A percentile compares a stretch with the other conserved stretches of the same genome.
These are phyloP conservation scores for Phataginus tetradactyla DNA, from an alignment of 2,797 vertebrate species.

Conservation along the genomic window DNA sequence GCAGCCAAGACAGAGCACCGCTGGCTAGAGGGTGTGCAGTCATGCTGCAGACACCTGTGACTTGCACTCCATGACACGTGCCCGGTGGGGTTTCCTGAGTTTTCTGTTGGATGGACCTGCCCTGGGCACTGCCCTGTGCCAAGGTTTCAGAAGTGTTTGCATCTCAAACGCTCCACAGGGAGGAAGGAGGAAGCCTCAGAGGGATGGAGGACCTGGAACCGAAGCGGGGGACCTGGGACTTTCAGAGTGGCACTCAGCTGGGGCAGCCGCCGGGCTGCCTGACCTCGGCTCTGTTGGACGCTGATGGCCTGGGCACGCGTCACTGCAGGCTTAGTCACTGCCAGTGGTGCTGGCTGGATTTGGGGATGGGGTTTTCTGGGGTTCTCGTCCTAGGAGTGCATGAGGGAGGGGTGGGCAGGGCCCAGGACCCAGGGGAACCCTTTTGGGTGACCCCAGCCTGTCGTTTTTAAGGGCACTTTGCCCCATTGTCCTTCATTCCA, in stretches of 20 bases:
- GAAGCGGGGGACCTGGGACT: background rate
- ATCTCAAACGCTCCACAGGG: background rate
- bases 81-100: accelerated
- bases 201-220: background rate
- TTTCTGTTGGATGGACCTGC: background rate
- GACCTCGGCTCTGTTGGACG: background rate
- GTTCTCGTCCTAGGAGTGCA: background rate
- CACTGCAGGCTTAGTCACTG: background rate
- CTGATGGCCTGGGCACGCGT: background rate
- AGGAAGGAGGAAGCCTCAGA: background rate
- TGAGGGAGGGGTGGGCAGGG: accelerated
- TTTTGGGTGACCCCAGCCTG: background rate
- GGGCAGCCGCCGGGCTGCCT: accelerated
- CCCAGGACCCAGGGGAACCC: background rate
- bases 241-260: background rate
- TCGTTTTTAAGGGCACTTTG: background rate
- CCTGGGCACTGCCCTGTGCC: accelerated
- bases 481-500: background rate
- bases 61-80: background rate
- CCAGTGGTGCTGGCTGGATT: background rate
- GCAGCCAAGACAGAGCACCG: background rate
- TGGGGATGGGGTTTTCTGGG: background rate
- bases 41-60: accelerated
- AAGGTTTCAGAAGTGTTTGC: background rate
- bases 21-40: background rate